Evolutionary conservation across 2,888 invertebrate species (phyloP), one percentile per base, ranked within the genome.

Genomic region (Meiosimyza platycephala): DNA sequence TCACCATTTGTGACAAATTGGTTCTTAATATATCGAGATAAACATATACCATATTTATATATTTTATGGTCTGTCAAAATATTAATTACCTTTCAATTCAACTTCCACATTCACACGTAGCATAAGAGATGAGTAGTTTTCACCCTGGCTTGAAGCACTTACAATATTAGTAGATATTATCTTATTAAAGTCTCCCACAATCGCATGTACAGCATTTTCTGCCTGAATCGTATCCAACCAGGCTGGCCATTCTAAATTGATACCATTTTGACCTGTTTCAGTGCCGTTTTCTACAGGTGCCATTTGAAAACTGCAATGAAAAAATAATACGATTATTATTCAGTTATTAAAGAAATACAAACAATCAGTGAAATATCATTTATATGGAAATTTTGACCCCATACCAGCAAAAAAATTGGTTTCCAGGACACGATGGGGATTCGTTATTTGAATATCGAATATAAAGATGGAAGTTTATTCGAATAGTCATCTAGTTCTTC

Each of bases 51-150:
- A n/a, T n/a, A n/a, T n/a, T n/a, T n/a, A n/a, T n/a, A n/a, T n/a
- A n/a, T n/a, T n/a, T n/a, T n/a, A n/a, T n/a, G 22, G 1, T 22
- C 22, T 22, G 3, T 7, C 4, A 40, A 7, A 6, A 40, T 40
- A 18, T 64, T 6, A 2, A 64, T 11, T 71, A 86, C 86, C 86
- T 2, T 78, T 22, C 28, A 85, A 50, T 74, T 82, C 78, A 0
- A 84, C 80, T 9, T 82, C 81, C 13, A 85, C 80, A 22, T 77
- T 72, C 12, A 85, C 72, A 1, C 85, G 82, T 40, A 82, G 72
- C 75, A 87, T 78, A n/a, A 83, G 69, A 0, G 85, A 83, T 11
- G 83, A 82, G 60, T 79, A 81, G 68, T 85, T 85, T 63, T 84
- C 85, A 3, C 79, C 82, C 0, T 79, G 74, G 15, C 73, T 78